Evolutionary conservation across 2,888 invertebrate genomes (phyloP), one percentile per base, ranked within the genome.

Genomic region (Xylophagus ater): DNA sequence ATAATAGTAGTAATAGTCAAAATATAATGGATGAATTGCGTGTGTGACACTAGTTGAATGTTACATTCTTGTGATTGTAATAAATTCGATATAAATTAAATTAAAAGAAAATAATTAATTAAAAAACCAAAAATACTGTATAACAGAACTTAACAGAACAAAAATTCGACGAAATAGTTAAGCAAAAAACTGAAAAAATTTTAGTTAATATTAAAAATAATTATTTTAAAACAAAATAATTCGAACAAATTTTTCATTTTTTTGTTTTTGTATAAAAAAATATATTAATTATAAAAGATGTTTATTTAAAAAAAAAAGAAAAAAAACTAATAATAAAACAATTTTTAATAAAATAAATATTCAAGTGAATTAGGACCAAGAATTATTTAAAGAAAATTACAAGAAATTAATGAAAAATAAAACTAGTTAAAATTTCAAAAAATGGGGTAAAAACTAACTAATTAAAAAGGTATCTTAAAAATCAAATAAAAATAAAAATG

Each of bases 1-100:
- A 49, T 42, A 38, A 40, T 42, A 35, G 47, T 46, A 47, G 57
- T 55, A 45, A 57, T 53, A 38, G 53, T 55, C 67, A 59, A 62
- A 67, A 61, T 55, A 67, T 76, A 50, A 83, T 85, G 82, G 85
- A 86, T 67, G 85, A 85, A 65, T 57, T 85, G 67, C 68, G 85
- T 43, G 85, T 86, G 81, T 86, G 85, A 85, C 83, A 76, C 59
- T 65, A 65, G 44, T 37, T 45, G 34, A 45, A 39, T 26, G 42
- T 37, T 8, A 42, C 42, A 29, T 41, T 37, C 30, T 25, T 40
- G 40, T 40, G 40, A 40, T 40, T 33, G 10, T 18, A 31, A 14
- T 14, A 12, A n/a, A 26, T 15, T 26, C 26, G 26, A 3, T 26
- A 14, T 21, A 29, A 34, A 15, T 5, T 18, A 12, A 32, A 20